These are phyloP conservation scores for Rhynchonema sp. DNA, from an alignment of 2,888 invertebrate genomes.

Conservation along the genomic window DNA sequence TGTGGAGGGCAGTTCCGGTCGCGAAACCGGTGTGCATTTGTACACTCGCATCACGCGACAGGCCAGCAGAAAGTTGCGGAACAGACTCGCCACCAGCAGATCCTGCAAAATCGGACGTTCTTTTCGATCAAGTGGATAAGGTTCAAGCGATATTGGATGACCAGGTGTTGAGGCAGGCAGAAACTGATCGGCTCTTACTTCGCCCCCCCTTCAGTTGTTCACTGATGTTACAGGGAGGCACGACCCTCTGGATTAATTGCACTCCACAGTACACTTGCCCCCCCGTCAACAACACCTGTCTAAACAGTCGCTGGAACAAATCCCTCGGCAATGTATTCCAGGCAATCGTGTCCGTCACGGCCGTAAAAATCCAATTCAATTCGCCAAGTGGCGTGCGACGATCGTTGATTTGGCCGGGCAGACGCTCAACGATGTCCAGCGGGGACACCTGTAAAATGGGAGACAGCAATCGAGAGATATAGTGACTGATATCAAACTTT, in stretches of 20 bases:
- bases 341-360: conserved; percentile 97
- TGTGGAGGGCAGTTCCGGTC: conserved; percentile 72
- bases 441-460: too few relatives aligned
- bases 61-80: conserved; percentile 85
- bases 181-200: too few relatives aligned
- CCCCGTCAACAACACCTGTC: conserved; percentile 34
- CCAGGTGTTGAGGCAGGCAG: too few relatives aligned
- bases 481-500: too few relatives aligned
- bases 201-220: too few relatives aligned
- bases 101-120: conserved; percentile 55
- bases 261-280: too few relatives aligned
- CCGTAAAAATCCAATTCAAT: conserved; percentile 98
- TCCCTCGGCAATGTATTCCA: conserved; percentile 85
- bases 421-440: conserved; percentile 9
- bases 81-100: conserved; percentile 86
- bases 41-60: conserved; percentile 77
- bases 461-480: too few relatives aligned
- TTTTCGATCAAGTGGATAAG: neutral
- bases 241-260: too few relatives aligned
- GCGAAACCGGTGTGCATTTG: conserved; percentile 87
- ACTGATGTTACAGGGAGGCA: too few relatives aligned
- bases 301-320: conserved; percentile 81
- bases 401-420: neutral
- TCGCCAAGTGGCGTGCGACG: conserved; percentile 83
- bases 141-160: too few relatives aligned